Conservation (phyloP, 2,888 invertebrate species). For the Diadegma fenestrale region DNA sequence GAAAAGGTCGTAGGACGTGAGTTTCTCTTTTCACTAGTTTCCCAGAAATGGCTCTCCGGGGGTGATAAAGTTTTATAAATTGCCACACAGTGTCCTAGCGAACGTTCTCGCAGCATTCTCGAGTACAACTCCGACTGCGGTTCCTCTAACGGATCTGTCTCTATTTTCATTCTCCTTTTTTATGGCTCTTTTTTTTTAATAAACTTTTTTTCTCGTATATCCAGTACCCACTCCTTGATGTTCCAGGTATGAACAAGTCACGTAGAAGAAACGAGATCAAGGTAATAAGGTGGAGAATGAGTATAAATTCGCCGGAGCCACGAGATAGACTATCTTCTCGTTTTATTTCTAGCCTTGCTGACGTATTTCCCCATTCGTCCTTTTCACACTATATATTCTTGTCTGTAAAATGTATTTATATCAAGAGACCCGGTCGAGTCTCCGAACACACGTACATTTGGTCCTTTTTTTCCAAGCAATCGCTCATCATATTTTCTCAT, state of each 20-base stretch:
- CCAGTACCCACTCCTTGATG: constrained; percentile 19
- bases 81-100: constrained; percentile 72
- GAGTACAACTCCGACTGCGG: constrained; percentile 66
- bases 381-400: background rate
- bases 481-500: background rate
- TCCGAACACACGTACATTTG: background rate
- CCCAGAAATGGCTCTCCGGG: constrained; percentile 72
- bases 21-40: constrained; percentile 43
- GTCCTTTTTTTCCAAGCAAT: background rate
- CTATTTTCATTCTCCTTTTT: constrained; percentile 50
- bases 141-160: constrained; percentile 58
- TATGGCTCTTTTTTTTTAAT: constrained; percentile 17
- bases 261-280: constrained; percentile 27
- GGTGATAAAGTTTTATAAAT: constrained; percentile 79
- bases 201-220: constrained; percentile 22
- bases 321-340: constrained; percentile 30
- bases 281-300: constrained; percentile 36
- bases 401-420: background rate
- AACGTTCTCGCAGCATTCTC: constrained; percentile 48
- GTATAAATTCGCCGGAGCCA: constrained; percentile 40
- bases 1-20: constrained; percentile 46
- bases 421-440: background rate
- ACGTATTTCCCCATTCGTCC: background rate
- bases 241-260: constrained; percentile 23
- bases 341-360: constrained; percentile 9